Conservation (phyloP, 2,797 vertebrate genomes). For the Potorous gilbertii region DNA sequence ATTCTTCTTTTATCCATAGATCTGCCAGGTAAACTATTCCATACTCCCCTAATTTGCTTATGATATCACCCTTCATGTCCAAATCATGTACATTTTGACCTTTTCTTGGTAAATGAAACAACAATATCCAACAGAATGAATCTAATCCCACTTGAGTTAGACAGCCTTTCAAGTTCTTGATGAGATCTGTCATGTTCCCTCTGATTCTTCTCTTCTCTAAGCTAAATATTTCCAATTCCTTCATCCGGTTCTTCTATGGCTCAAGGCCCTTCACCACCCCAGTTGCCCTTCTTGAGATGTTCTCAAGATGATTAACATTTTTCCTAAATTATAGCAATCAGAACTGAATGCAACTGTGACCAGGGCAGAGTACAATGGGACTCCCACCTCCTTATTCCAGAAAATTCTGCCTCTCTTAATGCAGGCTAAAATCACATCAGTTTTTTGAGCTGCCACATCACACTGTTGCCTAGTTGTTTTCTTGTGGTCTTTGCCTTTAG, state of each 20-base stretch:
- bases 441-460: neutral
- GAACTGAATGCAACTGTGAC: neutral
- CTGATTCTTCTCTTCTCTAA: neutral
- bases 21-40: neutral
- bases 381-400: neutral
- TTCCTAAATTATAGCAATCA: neutral
- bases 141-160: neutral
- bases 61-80: neutral
- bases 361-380: neutral
- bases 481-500: neutral
- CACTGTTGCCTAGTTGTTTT: neutral
- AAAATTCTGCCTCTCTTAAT: neutral
- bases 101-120: neutral
- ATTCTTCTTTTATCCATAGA: neutral
- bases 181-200: neutral
- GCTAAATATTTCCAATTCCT: neutral
- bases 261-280: neutral
- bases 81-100: neutral
- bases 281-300: neutral
- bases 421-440: neutral
- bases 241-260: neutral
- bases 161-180: neutral
- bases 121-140: neutral
- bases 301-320: neutral
- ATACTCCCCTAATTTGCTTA: neutral